Evolutionary conservation across 2,113 vertebrate species (phyloP).

Genomic region (Pandion haliaetus): DNA sequence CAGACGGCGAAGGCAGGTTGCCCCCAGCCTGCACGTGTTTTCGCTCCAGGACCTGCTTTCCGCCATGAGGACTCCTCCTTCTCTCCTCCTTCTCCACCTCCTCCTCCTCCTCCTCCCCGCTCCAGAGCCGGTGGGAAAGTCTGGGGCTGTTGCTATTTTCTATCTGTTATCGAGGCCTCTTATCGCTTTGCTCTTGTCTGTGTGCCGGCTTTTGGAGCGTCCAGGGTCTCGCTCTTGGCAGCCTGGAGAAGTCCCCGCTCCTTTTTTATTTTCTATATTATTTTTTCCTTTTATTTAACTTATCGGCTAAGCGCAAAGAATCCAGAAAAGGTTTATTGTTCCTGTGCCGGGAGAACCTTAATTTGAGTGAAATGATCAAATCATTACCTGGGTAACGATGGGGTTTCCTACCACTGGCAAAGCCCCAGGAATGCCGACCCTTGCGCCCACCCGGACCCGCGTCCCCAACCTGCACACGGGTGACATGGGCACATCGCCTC

Average conservation of each 20-base stretch:
- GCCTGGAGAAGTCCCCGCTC: background rate
- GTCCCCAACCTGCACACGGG: background rate
- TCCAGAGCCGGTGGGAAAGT: constrained; percentile 90
- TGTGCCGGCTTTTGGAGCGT: constrained; percentile 79
- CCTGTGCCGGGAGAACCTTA: background rate
- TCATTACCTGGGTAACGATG: background rate
- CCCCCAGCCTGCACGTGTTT: background rate
- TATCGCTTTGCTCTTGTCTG: constrained; percentile 89
- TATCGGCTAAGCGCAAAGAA: background rate
- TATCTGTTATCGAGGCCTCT: constrained; percentile 85
- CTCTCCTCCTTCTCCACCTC: background rate
- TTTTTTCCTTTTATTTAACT: constrained; percentile 34
- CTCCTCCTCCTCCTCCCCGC: background rate
- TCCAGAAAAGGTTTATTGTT: constrained; percentile 46
- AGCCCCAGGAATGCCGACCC: background rate
- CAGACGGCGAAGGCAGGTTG: background rate
- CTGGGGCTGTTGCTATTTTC: constrained; percentile 97
- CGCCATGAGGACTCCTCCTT: background rate
- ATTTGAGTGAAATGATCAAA: constrained; percentile 42
- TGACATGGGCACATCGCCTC: background rate
- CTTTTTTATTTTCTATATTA: constrained; percentile 12
- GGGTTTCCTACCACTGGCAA: background rate
- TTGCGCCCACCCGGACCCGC: background rate
- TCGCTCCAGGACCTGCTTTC: background rate
- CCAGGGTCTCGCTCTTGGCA: constrained; percentile 84